Conservation (phyloP, 1,140 invertebrate species). For the Myzus persicae region DNA sequence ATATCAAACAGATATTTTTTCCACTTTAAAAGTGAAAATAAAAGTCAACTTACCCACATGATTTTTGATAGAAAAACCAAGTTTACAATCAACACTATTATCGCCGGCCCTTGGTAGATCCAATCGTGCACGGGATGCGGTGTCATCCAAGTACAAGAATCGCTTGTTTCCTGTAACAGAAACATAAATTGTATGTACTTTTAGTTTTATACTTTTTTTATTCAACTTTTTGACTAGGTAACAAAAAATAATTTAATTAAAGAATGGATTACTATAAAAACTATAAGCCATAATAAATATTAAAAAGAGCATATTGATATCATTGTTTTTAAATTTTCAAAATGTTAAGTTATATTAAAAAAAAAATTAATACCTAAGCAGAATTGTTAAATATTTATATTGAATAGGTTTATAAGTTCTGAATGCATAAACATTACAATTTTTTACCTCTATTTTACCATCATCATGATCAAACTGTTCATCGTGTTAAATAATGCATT, state of each 20-base stretch:
- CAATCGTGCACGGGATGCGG: conserved; percentile 77
- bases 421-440: no score
- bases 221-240: neutral
- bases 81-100: conserved; percentile 79
- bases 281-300: no score
- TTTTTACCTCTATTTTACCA: no score
- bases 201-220: neutral
- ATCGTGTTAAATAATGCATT: neutral
- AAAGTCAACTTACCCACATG: conserved; percentile 81
- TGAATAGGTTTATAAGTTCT: no score
- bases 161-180: neutral
- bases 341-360: neutral
- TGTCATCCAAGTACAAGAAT: conserved; percentile 74
- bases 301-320: no score
- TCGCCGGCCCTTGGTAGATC: conserved; percentile 79
- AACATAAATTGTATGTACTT: neutral
- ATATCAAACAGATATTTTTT: neutral
- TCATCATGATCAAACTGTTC: neutral
- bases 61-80: conserved; percentile 87
- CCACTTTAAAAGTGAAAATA: neutral
- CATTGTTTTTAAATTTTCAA: no score
- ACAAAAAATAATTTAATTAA: no score
- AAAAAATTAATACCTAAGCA: neutral
- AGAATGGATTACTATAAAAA: no score
- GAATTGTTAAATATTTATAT: neutral